phyloP scores from a whole-genome alignment of 2,113 vertebrate species.

The Colaptes auratus region DNA sequence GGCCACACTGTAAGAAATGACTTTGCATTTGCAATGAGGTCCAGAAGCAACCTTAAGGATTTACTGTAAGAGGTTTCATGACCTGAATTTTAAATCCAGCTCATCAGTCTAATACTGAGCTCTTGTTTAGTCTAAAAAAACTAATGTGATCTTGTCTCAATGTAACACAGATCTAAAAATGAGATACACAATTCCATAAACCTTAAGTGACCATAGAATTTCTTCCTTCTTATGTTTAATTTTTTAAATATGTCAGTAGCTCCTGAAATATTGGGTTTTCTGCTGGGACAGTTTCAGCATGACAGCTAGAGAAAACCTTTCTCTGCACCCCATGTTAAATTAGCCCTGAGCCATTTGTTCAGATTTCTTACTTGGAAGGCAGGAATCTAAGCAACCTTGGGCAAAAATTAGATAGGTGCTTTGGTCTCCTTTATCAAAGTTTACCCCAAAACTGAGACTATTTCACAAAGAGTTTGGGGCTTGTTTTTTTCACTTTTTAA shows the following conservation, averaged over 20 bases:
- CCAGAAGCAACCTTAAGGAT: background rate
- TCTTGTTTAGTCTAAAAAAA: background rate
- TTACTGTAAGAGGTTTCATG: background rate
- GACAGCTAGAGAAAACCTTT: background rate
- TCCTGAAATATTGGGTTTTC: background rate
- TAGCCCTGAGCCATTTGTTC: background rate
- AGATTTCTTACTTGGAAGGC: background rate
- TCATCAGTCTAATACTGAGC: background rate
- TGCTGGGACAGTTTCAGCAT: background rate
- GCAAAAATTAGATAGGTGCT: background rate
- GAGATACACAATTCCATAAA: background rate
- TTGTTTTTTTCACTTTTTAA: background rate
- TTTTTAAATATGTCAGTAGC: background rate
- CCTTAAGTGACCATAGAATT: background rate
- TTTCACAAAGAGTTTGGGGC: background rate
- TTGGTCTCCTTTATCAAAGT: background rate
- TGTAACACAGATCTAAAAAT: background rate
- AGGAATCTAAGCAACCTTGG: background rate
- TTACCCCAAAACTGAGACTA: background rate
- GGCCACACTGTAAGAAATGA: background rate
- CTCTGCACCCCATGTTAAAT: background rate
- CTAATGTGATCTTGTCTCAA: accelerated
- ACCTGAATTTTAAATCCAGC: background rate
- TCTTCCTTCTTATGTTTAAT: background rate
- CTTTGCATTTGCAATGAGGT: background rate